Conservation (phyloP, 2,113 vertebrate species). For the Ibidorhyncha struthersii region DNA sequence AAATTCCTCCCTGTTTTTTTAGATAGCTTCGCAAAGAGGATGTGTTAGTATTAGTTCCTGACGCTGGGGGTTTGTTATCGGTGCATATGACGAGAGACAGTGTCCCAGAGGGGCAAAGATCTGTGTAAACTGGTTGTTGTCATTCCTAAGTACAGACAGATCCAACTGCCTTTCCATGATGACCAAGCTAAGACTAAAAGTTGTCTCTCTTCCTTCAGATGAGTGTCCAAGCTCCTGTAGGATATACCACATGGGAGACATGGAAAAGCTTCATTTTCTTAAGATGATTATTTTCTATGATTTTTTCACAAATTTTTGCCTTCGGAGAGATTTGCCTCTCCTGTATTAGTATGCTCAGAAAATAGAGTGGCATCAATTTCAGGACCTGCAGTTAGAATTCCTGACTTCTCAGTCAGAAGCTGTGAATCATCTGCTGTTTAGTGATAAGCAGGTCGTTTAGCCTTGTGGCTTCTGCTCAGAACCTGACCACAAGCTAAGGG, state of each 20-base stretch:
- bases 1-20: not conserved
- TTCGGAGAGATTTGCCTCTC: not conserved
- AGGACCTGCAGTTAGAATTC: not conserved
- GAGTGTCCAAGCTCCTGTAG: not conserved
- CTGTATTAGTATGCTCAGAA: not conserved
- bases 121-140: not conserved
- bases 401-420: not conserved
- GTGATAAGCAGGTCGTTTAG: not conserved
- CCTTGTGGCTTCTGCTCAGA: not conserved
- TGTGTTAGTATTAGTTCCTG: constrained; percentile 9
- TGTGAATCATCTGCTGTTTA: not conserved
- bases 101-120: not conserved
- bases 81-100: not conserved
- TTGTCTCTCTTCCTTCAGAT: not conserved
- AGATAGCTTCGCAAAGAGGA: constrained; percentile 10
- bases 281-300: not conserved
- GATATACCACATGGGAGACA: not conserved
- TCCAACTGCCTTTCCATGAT: not conserved
- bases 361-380: not conserved
- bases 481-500: not conserved
- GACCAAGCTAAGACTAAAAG: not conserved
- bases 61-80: not conserved
- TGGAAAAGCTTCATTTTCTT: not conserved
- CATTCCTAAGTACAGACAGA: not conserved
- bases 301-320: not conserved